Conservation (phyloP, 2,888 invertebrate species). For the Campoletis raptor region DNA sequence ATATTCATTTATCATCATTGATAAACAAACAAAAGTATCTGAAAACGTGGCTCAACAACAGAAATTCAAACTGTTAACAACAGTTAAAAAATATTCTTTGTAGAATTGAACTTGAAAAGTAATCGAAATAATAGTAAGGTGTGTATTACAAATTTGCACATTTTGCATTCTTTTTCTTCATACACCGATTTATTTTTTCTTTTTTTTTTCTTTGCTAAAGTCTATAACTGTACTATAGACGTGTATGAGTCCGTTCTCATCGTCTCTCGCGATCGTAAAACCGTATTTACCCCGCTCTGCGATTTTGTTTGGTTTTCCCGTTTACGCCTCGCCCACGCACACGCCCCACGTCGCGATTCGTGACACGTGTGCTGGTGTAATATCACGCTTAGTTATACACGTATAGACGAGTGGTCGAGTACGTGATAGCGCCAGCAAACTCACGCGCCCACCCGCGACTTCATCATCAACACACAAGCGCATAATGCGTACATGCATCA, state of each 20-base stretch:
- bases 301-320: constrained; percentile 78
- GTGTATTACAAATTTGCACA: constrained; percentile 18
- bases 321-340: constrained; percentile 66
- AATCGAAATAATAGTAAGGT: not conserved
- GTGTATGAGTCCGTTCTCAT: constrained; percentile 51
- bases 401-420: constrained; percentile 11
- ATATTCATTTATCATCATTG: constrained; percentile 1
- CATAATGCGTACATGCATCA: not conserved
- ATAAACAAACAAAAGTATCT: not conserved
- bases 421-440: constrained; percentile 56
- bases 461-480: not conserved
- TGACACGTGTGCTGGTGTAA: constrained; percentile 55
- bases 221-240: constrained; percentile 1
- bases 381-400: constrained; percentile 33
- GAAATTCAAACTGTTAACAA: not conserved
- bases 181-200: constrained; percentile 4
- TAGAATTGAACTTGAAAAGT: not conserved
- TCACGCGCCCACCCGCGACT: constrained; percentile 53
- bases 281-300: constrained; percentile 72
- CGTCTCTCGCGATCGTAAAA: constrained; percentile 76
- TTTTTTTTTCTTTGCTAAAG: constrained; percentile 31
- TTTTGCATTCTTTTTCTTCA: not conserved
- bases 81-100: not conserved
- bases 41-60: not conserved
- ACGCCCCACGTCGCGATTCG: constrained; percentile 37